These are phyloP conservation scores for Dysdera silvatica DNA, from an alignment of 1,140 invertebrate genomes.

Conservation along the genomic window DNA sequence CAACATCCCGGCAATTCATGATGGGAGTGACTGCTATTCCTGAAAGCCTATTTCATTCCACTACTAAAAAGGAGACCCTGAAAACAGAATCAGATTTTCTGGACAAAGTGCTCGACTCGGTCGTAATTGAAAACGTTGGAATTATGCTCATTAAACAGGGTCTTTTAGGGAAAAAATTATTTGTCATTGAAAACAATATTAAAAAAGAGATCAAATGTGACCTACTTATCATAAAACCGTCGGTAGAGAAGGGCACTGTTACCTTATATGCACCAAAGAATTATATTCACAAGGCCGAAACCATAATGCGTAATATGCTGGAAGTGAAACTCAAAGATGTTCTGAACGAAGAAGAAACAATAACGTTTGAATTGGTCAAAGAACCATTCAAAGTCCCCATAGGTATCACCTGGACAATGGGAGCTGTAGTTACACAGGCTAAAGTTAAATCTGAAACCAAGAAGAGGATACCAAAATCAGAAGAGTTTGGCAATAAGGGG, in stretches of 20 bases:
- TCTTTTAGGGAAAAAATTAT: constrained; percentile 13
- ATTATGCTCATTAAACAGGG: constrained; percentile 16
- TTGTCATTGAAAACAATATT: constrained; percentile 9
- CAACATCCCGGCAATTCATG: constrained; percentile 7
- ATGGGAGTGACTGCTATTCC: constrained; percentile 11
- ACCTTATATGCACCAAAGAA: constrained; percentile 1
- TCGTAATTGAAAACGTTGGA: constrained; percentile 13
- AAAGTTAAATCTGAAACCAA: not conserved
- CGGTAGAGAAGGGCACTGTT: constrained; percentile 7
- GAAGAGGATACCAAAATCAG: not conserved
- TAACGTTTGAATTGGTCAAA: constrained; percentile 6
- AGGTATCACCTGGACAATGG: constrained; percentile 8
- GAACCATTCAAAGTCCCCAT: constrained; percentile 5
- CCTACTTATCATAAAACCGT: constrained; percentile 9
- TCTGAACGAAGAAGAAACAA: constrained; percentile 2
- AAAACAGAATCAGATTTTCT: constrained; percentile 17
- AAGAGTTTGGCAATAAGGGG: not conserved
- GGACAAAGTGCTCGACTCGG: constrained; percentile 6
- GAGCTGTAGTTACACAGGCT: not conserved
- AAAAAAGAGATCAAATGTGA: not conserved
- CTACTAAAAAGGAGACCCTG: not conserved
- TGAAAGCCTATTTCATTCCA: not conserved
- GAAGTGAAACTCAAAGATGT: constrained; percentile 7
- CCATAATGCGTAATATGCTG: constrained; percentile 1
- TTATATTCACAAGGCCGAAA: not conserved